A percentile compares a stretch with the other conserved stretches of the same genome.
These are phyloP conservation scores for Seriola quinqueradiata DNA, from an alignment of 2,113 vertebrate genomes.

Conservation along the genomic window DNA sequence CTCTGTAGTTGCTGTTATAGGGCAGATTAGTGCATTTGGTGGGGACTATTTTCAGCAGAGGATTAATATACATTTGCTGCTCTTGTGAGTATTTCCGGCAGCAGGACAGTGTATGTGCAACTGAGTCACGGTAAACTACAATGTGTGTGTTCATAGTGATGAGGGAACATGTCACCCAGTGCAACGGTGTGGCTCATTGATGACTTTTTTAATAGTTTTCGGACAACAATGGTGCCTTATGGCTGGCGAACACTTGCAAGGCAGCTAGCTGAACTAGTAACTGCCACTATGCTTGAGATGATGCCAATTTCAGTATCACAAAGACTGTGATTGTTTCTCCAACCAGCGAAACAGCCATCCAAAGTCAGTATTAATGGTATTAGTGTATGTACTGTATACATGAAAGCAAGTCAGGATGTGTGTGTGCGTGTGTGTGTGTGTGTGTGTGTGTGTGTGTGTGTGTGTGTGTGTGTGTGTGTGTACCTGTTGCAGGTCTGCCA, in stretches of 20 bases:
- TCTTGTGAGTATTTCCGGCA: not conserved
- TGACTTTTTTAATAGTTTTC: not conserved
- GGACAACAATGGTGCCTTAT: not conserved
- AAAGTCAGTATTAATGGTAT: not conserved
- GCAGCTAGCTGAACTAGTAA: not conserved
- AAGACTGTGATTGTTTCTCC: not conserved
- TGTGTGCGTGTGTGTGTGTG: slow-evolving; percentile 31
- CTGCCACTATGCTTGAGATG: not conserved
- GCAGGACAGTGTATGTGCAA: not conserved
- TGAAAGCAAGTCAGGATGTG: not conserved
- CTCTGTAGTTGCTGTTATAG: not conserved
- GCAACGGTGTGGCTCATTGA: not conserved
- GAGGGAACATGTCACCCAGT: not conserved
- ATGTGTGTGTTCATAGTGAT: not conserved
- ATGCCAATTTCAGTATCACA: not conserved
- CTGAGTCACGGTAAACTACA: not conserved
- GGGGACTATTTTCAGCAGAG: not conserved
- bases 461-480: slow-evolving; percentile 19
- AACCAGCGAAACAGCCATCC: not conserved
- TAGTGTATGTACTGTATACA: not conserved
- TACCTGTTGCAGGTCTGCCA: slow-evolving; percentile 97
- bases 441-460: slow-evolving; percentile 25
- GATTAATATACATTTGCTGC: not conserved
- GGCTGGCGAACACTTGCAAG: not conserved
- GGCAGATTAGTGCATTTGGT: not conserved